phyloP scores from a whole-genome alignment of 2,797 vertebrate genomes.

The Mormyrus hasselquistii region DNA sequence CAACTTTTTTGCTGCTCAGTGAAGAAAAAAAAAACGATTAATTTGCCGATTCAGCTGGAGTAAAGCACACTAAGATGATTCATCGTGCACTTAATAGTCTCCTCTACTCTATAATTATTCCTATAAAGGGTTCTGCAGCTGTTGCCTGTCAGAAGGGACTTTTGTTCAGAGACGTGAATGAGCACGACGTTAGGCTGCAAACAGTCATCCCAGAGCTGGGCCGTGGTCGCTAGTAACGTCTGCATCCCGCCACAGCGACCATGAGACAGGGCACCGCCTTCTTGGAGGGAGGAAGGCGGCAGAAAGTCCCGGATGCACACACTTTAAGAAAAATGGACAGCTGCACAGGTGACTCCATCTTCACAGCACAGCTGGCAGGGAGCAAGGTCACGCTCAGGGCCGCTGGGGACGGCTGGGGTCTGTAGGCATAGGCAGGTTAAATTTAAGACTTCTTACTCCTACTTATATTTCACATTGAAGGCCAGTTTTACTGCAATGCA shows the following conservation, averaged over 20 bases:
- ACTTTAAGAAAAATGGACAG: background rate
- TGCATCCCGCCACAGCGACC: background rate
- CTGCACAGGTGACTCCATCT: background rate
- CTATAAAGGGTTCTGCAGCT: constrained; percentile 46
- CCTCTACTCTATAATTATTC: constrained; percentile 49
- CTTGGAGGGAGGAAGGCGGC: background rate
- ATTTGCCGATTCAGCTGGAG: constrained; percentile 42
- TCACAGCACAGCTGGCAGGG: background rate
- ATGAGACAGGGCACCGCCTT: background rate
- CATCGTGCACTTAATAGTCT: constrained; percentile 42
- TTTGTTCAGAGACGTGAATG: constrained; percentile 33
- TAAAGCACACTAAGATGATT: constrained; percentile 43
- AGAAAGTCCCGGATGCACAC: background rate
- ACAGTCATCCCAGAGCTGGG: background rate
- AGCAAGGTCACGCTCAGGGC: background rate
- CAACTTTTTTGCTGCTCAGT: background rate
- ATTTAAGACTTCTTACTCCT: background rate
- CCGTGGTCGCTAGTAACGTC: background rate
- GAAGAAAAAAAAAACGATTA: constrained; percentile 28
- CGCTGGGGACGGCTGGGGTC: background rate
- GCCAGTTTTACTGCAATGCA: background rate
- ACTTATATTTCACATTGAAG: background rate
- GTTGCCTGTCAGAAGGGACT: constrained; percentile 36
- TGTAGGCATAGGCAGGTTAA: background rate
- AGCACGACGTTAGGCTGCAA: background rate